phyloP scores from a whole-genome alignment of 2,888 invertebrate genomes.

The Pyrochroa serraticornis region DNA sequence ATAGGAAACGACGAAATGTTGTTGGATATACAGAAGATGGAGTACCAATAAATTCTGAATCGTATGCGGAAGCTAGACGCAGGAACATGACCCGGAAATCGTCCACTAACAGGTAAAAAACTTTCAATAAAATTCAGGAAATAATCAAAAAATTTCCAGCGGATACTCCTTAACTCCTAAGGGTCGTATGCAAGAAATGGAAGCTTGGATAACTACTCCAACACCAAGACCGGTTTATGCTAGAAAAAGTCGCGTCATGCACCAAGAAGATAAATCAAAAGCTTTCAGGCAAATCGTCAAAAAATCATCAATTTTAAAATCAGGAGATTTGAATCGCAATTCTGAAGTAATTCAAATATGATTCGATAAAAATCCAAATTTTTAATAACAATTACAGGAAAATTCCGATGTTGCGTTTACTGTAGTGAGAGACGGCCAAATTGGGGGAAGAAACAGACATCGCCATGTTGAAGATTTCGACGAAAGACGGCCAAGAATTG shows the following conservation, averaged over 20 bases:
- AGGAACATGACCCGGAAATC: neutral
- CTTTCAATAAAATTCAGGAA: no score
- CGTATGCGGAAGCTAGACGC: conserved; percentile 43
- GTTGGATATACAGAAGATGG: conserved; percentile 49
- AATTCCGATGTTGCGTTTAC: conserved; percentile 31
- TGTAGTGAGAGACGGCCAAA: conserved; percentile 30
- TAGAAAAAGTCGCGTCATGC: conserved; percentile 48
- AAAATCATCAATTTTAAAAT: conserved; percentile 28
- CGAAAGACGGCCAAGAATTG: conserved; percentile 30
- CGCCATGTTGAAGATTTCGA: conserved; percentile 33
- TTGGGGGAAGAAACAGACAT: conserved; percentile 32
- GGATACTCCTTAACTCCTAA: neutral
- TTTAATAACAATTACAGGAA: conserved; percentile 26
- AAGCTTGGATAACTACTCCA: no score
- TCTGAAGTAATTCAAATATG: conserved; percentile 27
- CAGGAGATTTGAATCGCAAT: conserved; percentile 27
- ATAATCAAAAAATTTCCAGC: neutral
- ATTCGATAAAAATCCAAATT: conserved; percentile 4
- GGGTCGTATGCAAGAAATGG: no score
- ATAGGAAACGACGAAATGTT: conserved; percentile 48
- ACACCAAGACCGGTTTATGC: conserved; percentile 35
- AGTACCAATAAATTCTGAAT: conserved; percentile 52
- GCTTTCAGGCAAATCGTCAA: conserved; percentile 35
- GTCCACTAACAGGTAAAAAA: no score
- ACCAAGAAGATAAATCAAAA: conserved; percentile 16